Conservation (phyloP, 1,140 invertebrate genomes). For the Batillaria attramentaria region DNA sequence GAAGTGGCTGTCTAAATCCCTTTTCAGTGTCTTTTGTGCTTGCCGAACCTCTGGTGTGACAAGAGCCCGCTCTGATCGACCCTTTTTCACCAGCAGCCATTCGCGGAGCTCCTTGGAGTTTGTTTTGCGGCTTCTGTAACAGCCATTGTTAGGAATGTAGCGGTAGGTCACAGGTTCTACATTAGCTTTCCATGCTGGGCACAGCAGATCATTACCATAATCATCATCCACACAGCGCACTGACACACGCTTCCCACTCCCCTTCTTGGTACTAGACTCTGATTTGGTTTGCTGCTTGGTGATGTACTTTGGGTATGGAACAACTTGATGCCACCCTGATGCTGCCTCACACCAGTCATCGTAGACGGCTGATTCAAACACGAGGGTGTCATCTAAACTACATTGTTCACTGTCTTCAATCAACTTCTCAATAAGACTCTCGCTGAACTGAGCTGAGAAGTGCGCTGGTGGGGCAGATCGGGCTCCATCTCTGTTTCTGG, state of each 20-base stretch:
- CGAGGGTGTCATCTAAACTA: slow-evolving; percentile 39
- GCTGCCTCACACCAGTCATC: slow-evolving; percentile 55
- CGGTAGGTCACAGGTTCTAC: slow-evolving; percentile 63
- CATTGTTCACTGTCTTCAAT: slow-evolving; percentile 42
- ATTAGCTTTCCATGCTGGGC: slow-evolving; percentile 56
- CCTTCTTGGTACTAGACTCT: slow-evolving; percentile 21
- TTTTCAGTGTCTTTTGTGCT: slow-evolving; percentile 3
- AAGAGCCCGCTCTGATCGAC: neutral
- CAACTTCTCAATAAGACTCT: slow-evolving; percentile 31
- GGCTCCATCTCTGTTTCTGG: neutral
- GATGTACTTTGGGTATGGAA: slow-evolving; percentile 40
- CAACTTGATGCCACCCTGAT: slow-evolving; percentile 48
- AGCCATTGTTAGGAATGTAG: slow-evolving; percentile 63
- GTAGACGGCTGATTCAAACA: slow-evolving; percentile 26
- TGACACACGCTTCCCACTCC: slow-evolving; percentile 1
- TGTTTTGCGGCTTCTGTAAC: slow-evolving; percentile 56
- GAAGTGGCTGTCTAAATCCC: slow-evolving; percentile 12
- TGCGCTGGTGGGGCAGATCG: neutral
- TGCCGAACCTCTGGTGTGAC: slow-evolving; percentile 19
- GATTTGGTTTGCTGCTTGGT: slow-evolving; percentile 32
- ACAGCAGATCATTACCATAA: slow-evolving; percentile 21
- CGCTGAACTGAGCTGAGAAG: slow-evolving; percentile 1
- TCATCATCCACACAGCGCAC: slow-evolving; percentile 54
- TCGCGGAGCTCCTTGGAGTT: slow-evolving; percentile 46
- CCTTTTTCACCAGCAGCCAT: slow-evolving; percentile 38